phyloP scores from a whole-genome alignment of 2,797 vertebrate species.

The Pristis pectinata region DNA sequence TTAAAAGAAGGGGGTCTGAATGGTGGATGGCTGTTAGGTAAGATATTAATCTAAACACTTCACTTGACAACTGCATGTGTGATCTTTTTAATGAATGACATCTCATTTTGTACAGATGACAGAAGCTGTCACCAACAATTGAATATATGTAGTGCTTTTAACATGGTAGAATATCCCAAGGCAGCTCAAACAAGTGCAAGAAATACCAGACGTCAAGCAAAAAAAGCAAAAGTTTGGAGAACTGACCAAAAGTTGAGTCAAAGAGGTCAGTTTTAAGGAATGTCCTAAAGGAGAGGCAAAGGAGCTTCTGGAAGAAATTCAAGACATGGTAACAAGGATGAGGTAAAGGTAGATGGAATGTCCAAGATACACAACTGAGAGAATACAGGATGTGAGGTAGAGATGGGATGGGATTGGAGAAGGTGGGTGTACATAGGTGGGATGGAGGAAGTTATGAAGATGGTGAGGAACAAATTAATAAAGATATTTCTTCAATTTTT shows the following conservation, averaged over 20 bases:
- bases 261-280: not conserved
- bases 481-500: not conserved
- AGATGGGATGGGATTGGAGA: not conserved
- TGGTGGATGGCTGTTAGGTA: not conserved
- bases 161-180: not conserved
- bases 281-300: not conserved
- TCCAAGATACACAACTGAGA: not conserved
- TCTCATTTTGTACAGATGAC: not conserved
- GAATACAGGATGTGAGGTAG: too few relatives aligned
- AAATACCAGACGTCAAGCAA: not conserved
- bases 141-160: slow-evolving; percentile 11
- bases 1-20: not conserved
- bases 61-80: not conserved
- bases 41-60: not conserved
- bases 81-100: slow-evolving; percentile 26
- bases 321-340: not conserved
- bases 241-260: not conserved
- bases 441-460: not conserved
- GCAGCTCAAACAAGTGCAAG: not conserved
- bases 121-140: not conserved
- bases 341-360: not conserved
- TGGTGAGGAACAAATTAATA: not conserved
- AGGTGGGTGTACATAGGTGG: not conserved
- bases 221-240: not conserved
- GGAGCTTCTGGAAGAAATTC: not conserved